Percentiles rank a stretch among this genome's conserved stretches.
These are phyloP conservation scores for Trachelus troglodyta DNA, from an alignment of 2,888 invertebrate species.

Conservation along the genomic window DNA sequence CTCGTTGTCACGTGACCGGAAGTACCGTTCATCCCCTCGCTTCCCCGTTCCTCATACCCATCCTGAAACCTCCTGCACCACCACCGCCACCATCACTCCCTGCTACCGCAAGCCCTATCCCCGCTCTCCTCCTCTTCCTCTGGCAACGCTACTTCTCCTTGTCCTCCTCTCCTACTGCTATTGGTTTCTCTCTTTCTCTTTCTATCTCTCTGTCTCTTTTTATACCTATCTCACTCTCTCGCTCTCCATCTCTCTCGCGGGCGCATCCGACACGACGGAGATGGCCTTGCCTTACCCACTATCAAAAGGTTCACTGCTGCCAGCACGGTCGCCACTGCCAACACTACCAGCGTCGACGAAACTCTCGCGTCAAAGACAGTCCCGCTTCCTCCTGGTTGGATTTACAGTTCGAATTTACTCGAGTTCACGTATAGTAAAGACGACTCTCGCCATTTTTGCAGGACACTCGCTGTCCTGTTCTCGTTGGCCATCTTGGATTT, in stretches of 20 bases:
- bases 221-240: not conserved
- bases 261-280: constrained; percentile 25
- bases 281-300: constrained; percentile 47
- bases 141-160: not conserved
- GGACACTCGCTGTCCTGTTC: too few relatives aligned
- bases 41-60: not conserved
- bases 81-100: not conserved
- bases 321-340: too few relatives aligned
- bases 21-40: constrained; percentile 45
- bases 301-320: constrained; percentile 31
- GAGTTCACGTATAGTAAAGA: too few relatives aligned
- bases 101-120: too few relatives aligned
- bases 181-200: not conserved
- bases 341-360: too few relatives aligned
- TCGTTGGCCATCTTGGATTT: constrained; percentile 32
- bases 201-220: constrained; percentile 15
- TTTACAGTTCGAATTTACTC: too few relatives aligned
- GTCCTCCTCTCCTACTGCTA: too few relatives aligned
- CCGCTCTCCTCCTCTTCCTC: not conserved
- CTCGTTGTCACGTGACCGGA: constrained; percentile 65
- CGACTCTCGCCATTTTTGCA: too few relatives aligned
- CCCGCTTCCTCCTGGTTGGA: too few relatives aligned
- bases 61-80: not conserved
- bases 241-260: constrained; percentile 7
- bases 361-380: too few relatives aligned